phyloP scores from a whole-genome alignment of 2,113 vertebrate genomes.

The Oreamnos americanus region DNA sequence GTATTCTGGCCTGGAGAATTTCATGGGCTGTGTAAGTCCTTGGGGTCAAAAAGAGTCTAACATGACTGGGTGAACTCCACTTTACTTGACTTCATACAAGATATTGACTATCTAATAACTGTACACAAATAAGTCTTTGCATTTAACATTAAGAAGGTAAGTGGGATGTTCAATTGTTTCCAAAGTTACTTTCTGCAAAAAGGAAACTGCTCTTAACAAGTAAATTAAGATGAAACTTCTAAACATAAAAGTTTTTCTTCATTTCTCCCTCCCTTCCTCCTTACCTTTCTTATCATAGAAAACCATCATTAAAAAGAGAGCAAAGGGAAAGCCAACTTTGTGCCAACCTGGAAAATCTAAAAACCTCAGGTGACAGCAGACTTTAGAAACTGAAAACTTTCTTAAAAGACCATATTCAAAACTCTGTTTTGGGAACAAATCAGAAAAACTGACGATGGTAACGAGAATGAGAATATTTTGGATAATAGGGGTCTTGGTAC shows the following conservation, averaged over 20 bases:
- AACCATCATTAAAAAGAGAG: neutral
- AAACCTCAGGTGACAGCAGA: neutral
- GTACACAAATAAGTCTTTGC: neutral
- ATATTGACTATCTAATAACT: neutral
- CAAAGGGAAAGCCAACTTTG: neutral
- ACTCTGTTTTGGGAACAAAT: neutral
- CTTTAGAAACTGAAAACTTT: neutral
- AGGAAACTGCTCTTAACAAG: neutral
- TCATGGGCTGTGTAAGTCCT: neutral
- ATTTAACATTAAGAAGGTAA: neutral
- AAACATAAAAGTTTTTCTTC: neutral
- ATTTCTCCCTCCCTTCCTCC: too few species aligned
- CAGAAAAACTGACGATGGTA: neutral
- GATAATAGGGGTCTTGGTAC: neutral
- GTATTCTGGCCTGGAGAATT: neutral
- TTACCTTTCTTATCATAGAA: neutral
- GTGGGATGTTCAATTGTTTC: neutral
- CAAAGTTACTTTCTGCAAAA: neutral
- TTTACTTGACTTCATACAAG: neutral
- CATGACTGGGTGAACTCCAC: neutral
- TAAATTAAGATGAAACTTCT: neutral
- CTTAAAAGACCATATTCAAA: neutral
- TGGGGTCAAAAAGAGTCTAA: neutral
- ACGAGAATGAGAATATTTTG: neutral
- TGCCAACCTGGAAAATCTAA: neutral